phyloP scores from a whole-genome alignment of 1,140 invertebrate genomes.

The Aphis gossypii region DNA sequence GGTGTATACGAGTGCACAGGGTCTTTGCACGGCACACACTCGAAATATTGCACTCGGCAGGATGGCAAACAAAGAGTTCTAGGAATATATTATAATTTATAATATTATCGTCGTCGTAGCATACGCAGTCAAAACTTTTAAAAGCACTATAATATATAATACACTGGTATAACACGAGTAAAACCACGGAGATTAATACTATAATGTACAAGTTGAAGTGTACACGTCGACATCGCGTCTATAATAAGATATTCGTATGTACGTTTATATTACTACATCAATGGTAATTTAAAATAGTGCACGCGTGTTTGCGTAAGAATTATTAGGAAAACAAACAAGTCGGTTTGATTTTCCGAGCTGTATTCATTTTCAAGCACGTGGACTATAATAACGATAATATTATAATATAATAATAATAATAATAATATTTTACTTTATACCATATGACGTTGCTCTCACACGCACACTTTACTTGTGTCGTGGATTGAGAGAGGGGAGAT shows the following conservation, averaged over 20 bases:
- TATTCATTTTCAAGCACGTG: too few species aligned
- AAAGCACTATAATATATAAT: slow-evolving; percentile 16
- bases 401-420: too few species aligned
- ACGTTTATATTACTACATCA: neutral
- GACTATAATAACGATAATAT: too few species aligned
- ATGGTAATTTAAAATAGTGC: neutral
- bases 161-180: neutral
- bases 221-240: neutral
- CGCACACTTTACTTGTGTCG: too few species aligned
- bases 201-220: neutral
- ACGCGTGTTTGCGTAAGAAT: neutral
- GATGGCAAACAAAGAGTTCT: slow-evolving; percentile 13
- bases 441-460: too few species aligned
- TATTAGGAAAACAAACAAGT: neutral
- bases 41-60: neutral
- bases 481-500: neutral
- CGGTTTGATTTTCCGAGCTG: neutral
- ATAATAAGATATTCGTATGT: neutral
- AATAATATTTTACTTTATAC: too few species aligned
- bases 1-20: neutral
- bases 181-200: neutral
- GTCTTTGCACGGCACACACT: neutral
- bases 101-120: neutral
- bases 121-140: slow-evolving; percentile 19
- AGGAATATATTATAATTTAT: slow-evolving; percentile 15